Evolutionary conservation across 2,888 invertebrate species (phyloP), one percentile per base, ranked within the genome.

Genomic region (Sturmia bella): DNA sequence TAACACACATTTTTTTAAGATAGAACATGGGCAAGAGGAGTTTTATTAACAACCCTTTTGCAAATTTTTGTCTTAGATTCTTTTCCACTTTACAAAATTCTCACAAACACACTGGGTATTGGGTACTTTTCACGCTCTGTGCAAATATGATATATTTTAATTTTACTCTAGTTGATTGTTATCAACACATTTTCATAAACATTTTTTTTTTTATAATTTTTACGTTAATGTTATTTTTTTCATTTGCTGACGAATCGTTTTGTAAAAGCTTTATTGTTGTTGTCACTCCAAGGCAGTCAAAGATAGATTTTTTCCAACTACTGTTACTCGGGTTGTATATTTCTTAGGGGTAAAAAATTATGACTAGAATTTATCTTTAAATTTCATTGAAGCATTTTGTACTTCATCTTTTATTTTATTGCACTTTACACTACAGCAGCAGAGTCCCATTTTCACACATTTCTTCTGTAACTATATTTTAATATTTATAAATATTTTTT

Each of bases 291-390:
- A 78, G 70, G 82, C 41, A 82, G 70, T 75, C 39, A 63, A 68
- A 76, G 72, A 68, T 54, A 70, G 70, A 70, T 70, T 74, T 80
- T 78, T 82, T 82, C 64, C 73, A 81, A 63, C 43, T 57, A 15
- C 56, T 75, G 19, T 41, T 64, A 50, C 72, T 32, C 56, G 63
- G 32, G 27, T 61, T 72, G 37, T 68, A 72, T 66, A 56, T 17
- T 68, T 43, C 61, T 39, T 79, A 63, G 48, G 70, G 66, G 61
- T 79, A 63, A 68, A 73, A 63, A 54, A 48, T 17, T 70, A 64
- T 84, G 84, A 84, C 84, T 84, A 84, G 84, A 84, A 61, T 79
- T 80, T 74, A 54, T 17, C 32, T 41, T 27, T 21, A 39, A 50
- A 64, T 72, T 74, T 45, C 19, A 27, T 52, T 19, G 12, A 19